Evolutionary conservation across 2,888 invertebrate species (phyloP).

Genomic region (Uloborus plumipes): DNA sequence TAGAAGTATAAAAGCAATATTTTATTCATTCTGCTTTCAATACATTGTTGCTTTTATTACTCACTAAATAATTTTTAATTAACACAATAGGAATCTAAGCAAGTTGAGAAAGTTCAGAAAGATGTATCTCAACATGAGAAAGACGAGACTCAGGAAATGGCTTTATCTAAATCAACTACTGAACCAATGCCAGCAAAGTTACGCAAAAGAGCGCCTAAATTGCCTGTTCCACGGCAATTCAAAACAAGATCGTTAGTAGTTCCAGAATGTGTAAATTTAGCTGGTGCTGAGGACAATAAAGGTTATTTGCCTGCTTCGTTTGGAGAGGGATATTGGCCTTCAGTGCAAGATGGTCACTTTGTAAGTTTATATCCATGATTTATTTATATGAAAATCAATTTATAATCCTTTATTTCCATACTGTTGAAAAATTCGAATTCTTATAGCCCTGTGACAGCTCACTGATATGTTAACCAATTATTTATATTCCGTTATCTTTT

Average conservation of each 20-base stretch:
- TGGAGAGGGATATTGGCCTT: constrained; percentile 61
- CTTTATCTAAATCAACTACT: constrained; percentile 1
- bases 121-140: constrained; percentile 16
- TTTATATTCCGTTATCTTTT: no score
- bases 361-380: constrained; percentile 27
- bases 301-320: constrained; percentile 45
- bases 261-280: constrained; percentile 57
- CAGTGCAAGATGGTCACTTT: constrained; percentile 61
- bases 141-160: constrained; percentile 5
- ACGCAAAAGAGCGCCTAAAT: constrained; percentile 46
- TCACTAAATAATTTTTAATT: no score
- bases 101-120: constrained; percentile 8
- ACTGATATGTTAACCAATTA: no score
- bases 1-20: neutral
- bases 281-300: constrained; percentile 51
- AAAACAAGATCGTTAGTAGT: constrained; percentile 59
- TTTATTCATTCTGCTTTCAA: no score
- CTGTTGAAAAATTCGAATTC: no score
- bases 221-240: constrained; percentile 52
- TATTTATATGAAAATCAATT: no score
- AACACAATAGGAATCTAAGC: constrained; percentile 26
- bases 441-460: no score
- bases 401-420: no score
- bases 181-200: constrained; percentile 35
- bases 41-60: no score